Evolutionary conservation across 2,113 vertebrate species (phyloP), one percentile per base, ranked within the genome.

Genomic region (Pygathrix nemaeus): DNA sequence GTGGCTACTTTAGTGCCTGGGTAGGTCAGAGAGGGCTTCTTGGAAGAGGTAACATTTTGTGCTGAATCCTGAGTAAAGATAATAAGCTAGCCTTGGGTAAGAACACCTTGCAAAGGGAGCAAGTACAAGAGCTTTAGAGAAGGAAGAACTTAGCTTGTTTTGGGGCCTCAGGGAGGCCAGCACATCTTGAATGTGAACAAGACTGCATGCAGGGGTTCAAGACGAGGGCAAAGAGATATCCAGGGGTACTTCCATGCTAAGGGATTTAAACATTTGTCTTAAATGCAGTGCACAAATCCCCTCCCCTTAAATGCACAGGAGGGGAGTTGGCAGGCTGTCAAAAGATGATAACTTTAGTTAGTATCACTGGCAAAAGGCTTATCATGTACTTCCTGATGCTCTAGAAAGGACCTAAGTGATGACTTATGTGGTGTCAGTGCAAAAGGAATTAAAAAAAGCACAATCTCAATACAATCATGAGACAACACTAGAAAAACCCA

Each of bases 341-440:
- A 30, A 68, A 88, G 76, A 73, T 25, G 52, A 35, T 32, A 38
- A 8, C 25, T 82, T 40, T 50, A 55, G 35, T 35, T 25, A 59
- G 6, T 32, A 13, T 23, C 45, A 16, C 30, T 21, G 76, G 38
- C 11, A 43, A 68, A 68, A 2, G 8, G 6, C 38, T 45, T 2
- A 5, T 21, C 57, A 17, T 0, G 1, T 8, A 8, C 8, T 23
- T 18, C 18, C 68, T 7, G 25, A 12, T 8, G 11, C 45, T 52
- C 14, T 5, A 25, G 66, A 45, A 66, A 90, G 18, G 45, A 68
- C 25, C 27, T 40, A 55, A 13, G 61, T 64, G 50, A 32, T 50
- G 11, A 0, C 55, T 48, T 40, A 16, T n/a, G 13, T 23, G 8
- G 57, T 35, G 40, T 55, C 32, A 5, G 27, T 35, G 27, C 18